Evolutionary conservation across 1,140 invertebrate species (phyloP).

Genomic region (Triops longicaudatus): DNA sequence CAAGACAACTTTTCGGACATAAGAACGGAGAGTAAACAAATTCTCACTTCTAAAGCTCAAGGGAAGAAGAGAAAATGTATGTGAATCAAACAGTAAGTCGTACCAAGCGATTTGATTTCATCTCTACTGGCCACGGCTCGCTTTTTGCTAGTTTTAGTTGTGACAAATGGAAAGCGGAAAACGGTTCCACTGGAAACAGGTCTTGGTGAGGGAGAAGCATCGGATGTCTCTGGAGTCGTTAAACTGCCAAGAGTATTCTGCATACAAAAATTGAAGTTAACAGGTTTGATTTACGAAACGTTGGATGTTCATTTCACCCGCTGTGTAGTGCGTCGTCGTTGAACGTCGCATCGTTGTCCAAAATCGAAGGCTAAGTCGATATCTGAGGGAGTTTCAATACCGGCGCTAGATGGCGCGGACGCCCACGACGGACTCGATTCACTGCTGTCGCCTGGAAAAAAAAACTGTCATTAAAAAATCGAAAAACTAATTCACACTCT

Average conservation of each 20-base stretch:
- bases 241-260: conserved; percentile 13
- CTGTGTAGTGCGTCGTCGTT: background rate
- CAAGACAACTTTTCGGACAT: too few relatives aligned
- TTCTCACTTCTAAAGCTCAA: too few relatives aligned
- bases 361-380: conserved; percentile 29
- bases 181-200: conserved; percentile 18
- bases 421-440: conserved; percentile 27
- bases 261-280: background rate
- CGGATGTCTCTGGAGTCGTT: conserved; percentile 25
- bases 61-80: too few relatives aligned
- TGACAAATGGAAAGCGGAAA: conserved; percentile 26
- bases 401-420: conserved; percentile 25
- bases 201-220: conserved; percentile 21
- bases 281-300: background rate
- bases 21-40: too few relatives aligned
- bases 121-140: background rate
- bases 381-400: conserved; percentile 26
- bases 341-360: conserved; percentile 20
- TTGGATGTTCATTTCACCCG: background rate
- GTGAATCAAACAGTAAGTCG: background rate
- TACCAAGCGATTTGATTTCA: background rate
- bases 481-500: background rate
- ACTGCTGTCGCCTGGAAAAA: conserved; percentile 22
- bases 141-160: background rate
- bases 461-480: background rate